Evolutionary conservation across 2,797 vertebrate species (phyloP).

Genomic region (Gephyroberyx darwinii): DNA sequence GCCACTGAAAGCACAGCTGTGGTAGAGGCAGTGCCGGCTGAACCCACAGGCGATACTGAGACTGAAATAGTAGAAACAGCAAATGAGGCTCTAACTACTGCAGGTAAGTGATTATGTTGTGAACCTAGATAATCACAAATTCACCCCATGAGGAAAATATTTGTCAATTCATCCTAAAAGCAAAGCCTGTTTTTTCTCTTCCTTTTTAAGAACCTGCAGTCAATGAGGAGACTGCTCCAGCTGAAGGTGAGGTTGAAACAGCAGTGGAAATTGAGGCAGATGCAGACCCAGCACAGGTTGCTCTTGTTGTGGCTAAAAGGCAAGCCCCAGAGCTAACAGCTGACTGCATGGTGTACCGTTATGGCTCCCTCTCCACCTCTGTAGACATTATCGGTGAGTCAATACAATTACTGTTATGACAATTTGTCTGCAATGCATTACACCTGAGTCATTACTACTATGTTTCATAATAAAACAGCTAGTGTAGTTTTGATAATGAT

Average conservation of each 20-base stretch:
- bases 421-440: neutral
- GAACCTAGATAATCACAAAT: too few species aligned
- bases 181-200: neutral
- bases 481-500: constrained; percentile 8
- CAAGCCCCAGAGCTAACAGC: constrained; percentile 81
- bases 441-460: neutral
- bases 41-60: constrained; percentile 46
- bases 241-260: constrained; percentile 59
- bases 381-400: constrained; percentile 90
- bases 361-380: constrained; percentile 87
- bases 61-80: constrained; percentile 68
- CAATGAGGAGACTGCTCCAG: constrained; percentile 36
- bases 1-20: constrained; percentile 30
- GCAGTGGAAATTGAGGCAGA: constrained; percentile 49
- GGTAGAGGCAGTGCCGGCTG: constrained; percentile 17
- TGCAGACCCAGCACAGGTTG: constrained; percentile 68
- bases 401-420: neutral
- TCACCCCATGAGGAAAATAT: neutral
- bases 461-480: neutral
- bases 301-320: constrained; percentile 85
- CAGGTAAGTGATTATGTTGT: constrained; percentile 55
- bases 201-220: constrained; percentile 31
- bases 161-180: neutral
- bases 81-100: constrained; percentile 65
- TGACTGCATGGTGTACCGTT: constrained; percentile 89